Base-by-base conservation (phyloP, 2,888 invertebrate species). In the Deladenus siricidicola region DNA sequence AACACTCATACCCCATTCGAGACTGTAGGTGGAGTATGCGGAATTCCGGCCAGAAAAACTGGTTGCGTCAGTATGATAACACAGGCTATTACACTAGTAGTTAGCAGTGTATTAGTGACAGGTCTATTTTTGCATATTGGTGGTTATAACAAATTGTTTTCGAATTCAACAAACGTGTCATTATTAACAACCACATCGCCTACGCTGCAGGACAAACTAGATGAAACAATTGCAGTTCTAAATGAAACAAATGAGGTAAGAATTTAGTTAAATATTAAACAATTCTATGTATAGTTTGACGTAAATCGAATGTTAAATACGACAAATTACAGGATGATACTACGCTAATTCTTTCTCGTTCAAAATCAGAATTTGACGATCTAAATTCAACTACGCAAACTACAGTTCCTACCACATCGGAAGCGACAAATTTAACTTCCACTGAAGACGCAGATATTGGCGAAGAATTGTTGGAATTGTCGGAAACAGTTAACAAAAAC, bases 11-110 rank as follows among this genome's bases (percentile, higher is more conserved):
- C 34, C 19, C 43, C 26, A 44, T 55, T 47, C 28, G 39, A 56
- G 30, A 50, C 28, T 10, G 30, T 53, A 23, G 53, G 4, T 10
- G 70, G 70, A n/a, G 42, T 59, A 19, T 67, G 69, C 39, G 60
- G 60, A 3, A 56, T 67, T 17, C 70, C 68, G 14, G 70, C 68
- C 4, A 61, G 68, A 14, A 30, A 58, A 6, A 63, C 48, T 34
- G 68, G 68, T 3, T 48, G 68, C 39, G 67, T 70, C 58, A 68
- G 67, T 28, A 47, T 71, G 43, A 49, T 51, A n/a, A 52, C 60
- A 19, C 68, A 67, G 39, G 24, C 45, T 17, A 47, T 62, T 47
- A 55, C 57, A 2, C 28, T 69, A 14, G 42, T 66, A 29, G 23
- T 69, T 8, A 43, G 64, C 30, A 48, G 48, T 51, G 26, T 57